Conservation (phyloP, 2,113 vertebrate genomes). For the Chloropsis hardwickii region DNA sequence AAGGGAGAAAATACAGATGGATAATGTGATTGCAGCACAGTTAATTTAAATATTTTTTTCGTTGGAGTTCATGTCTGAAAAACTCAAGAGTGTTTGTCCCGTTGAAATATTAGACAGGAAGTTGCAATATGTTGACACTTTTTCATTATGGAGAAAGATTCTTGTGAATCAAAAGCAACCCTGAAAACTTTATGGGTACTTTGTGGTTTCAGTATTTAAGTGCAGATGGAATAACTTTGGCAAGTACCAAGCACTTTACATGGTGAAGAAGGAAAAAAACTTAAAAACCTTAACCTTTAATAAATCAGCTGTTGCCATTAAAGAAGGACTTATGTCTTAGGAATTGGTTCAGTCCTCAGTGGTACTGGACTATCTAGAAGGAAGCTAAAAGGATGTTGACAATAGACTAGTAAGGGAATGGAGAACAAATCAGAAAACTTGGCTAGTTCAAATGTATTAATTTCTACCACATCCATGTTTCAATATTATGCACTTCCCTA, state of each 20-base stretch:
- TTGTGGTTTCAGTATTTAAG: neutral
- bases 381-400: neutral
- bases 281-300: neutral
- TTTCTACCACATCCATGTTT: neutral
- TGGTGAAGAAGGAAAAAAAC: neutral
- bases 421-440: neutral
- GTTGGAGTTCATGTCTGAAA: neutral
- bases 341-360: neutral
- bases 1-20: neutral
- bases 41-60: neutral
- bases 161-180: neutral
- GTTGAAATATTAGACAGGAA: neutral
- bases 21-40: neutral
- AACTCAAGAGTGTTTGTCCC: neutral
- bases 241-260: neutral
- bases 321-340: neutral
- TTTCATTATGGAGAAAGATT: neutral
- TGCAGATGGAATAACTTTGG: neutral
- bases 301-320: neutral
- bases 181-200: neutral
- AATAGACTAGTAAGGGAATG: neutral
- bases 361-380: neutral
- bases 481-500: neutral
- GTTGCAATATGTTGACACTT: neutral
- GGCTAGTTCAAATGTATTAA: neutral